Percentiles rank a stretch among this genome's conserved stretches.
Evolutionary conservation across 2,888 invertebrate species (phyloP).

Genomic region (Lasioglossum pauxillum): DNA sequence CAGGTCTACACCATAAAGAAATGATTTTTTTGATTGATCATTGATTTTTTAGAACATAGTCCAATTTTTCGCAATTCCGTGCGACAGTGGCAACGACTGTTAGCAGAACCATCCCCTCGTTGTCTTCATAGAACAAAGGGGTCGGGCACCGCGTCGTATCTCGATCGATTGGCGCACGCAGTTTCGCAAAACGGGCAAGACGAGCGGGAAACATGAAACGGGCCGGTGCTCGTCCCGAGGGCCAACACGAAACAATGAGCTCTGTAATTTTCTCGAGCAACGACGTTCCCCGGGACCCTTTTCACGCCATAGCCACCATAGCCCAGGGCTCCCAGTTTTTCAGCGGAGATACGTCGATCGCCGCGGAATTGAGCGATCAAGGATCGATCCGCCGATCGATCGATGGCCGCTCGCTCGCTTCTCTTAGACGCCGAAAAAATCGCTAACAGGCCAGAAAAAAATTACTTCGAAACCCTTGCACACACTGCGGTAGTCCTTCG

Average conservation of each 20-base stretch:
- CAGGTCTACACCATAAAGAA: no score
- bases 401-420: conserved; percentile 12
- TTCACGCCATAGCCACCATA: conserved; percentile 67
- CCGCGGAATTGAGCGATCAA: conserved; percentile 67
- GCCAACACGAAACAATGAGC: conserved; percentile 70
- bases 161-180: conserved; percentile 57
- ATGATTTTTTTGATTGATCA: no score
- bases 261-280: conserved; percentile 73
- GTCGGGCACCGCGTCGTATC: conserved; percentile 49
- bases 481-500: neutral
- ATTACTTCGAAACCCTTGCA: neutral
- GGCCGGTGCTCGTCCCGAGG: conserved; percentile 52
- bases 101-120: neutral
- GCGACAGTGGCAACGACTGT: neutral
- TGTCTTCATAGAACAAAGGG: conserved; percentile 12
- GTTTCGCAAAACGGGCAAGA: conserved; percentile 53
- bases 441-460: neutral
- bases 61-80: neutral
- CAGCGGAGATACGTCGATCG: conserved; percentile 53
- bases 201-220: conserved; percentile 55
- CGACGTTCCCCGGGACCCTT: conserved; percentile 64
- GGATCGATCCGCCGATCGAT: conserved; percentile 45
- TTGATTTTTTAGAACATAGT: no score
- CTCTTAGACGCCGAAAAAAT: neutral
- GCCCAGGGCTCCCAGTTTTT: conserved; percentile 67